phyloP scores from a whole-genome alignment of 1,140 invertebrate species.

The Stegodyphus mimosarum region DNA sequence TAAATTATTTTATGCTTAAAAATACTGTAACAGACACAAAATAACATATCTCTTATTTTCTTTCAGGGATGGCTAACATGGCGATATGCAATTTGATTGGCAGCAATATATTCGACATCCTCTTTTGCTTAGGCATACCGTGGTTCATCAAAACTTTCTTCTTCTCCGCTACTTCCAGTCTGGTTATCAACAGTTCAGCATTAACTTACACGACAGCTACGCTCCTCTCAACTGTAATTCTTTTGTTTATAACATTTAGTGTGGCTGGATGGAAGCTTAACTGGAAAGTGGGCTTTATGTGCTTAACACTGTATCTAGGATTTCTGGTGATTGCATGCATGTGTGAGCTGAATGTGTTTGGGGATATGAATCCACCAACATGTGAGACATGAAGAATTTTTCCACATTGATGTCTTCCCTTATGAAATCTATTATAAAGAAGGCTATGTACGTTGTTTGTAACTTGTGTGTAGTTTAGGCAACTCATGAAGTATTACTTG shows the following conservation, averaged over 20 bases:
- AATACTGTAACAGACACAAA: no score
- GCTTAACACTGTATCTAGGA: constrained; percentile 52
- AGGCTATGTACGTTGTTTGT: no score
- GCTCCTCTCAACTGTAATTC: constrained; percentile 61
- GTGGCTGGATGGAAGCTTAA: constrained; percentile 62
- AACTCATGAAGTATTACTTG: no score
- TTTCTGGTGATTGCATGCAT: constrained; percentile 57
- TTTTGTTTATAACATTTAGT: constrained; percentile 59
- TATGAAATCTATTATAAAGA: no score
- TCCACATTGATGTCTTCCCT: no score
- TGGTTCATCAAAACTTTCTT: constrained; percentile 82
- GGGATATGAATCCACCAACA: constrained; percentile 57
- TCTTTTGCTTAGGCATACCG: constrained; percentile 85
- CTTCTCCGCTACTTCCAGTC: constrained; percentile 11
- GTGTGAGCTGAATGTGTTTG: constrained; percentile 60
- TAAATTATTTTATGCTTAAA: no score
- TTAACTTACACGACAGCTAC: constrained; percentile 63
- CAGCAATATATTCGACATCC: constrained; percentile 85
- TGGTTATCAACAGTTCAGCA: constrained; percentile 61
- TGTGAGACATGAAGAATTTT: constrained; percentile 1
- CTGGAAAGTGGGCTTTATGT: constrained; percentile 60
- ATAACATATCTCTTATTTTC: not conserved
- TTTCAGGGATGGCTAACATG: constrained; percentile 72
- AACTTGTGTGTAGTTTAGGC: no score
- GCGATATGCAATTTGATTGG: constrained; percentile 86